phyloP scores from a whole-genome alignment of 2,797 vertebrate genomes.

The Galaxias olidus region DNA sequence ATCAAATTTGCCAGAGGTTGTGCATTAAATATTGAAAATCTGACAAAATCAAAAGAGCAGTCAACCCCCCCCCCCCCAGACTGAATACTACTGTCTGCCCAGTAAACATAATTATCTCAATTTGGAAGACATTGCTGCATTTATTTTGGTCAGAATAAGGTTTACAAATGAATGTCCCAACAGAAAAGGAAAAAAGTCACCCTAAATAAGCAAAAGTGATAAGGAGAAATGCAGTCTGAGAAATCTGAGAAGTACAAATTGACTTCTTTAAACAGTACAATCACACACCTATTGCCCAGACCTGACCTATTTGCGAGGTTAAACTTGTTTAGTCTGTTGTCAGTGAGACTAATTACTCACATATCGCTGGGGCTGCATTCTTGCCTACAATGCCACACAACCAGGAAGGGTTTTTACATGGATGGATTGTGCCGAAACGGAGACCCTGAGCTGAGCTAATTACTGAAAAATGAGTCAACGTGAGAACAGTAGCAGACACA shows the following conservation, averaged over 20 bases:
- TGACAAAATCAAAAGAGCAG: slow-evolving; percentile 71
- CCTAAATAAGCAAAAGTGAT: no score
- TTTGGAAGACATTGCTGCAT: slow-evolving; percentile 63
- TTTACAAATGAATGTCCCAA: slow-evolving; percentile 50
- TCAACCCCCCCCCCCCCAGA: no score
- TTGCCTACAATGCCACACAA: slow-evolving; percentile 38
- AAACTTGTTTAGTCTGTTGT: slow-evolving; percentile 36
- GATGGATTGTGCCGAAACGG: slow-evolving; percentile 50
- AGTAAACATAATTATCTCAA: slow-evolving; percentile 81
- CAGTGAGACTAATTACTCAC: slow-evolving; percentile 40
- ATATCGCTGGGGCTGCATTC: slow-evolving; percentile 37
- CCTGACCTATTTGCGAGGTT: slow-evolving; percentile 40
- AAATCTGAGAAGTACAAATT: slow-evolving; percentile 32
- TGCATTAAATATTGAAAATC: slow-evolving; percentile 78
- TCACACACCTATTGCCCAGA: slow-evolving; percentile 16
- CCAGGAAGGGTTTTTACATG: slow-evolving; percentile 56
- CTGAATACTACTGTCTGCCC: slow-evolving; percentile 55
- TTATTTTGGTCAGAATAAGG: slow-evolving; percentile 32
- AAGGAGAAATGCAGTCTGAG: no score
- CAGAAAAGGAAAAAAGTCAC: background rate
- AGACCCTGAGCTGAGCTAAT: slow-evolving; percentile 36
- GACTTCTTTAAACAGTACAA: slow-evolving; percentile 1
- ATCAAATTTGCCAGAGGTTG: slow-evolving; percentile 72
- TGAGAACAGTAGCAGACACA: slow-evolving; percentile 24
- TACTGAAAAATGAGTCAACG: slow-evolving; percentile 34